These are phyloP conservation scores for Actinemys pallida DNA, from an alignment of 2,113 vertebrate species.

Conservation along the genomic window DNA sequence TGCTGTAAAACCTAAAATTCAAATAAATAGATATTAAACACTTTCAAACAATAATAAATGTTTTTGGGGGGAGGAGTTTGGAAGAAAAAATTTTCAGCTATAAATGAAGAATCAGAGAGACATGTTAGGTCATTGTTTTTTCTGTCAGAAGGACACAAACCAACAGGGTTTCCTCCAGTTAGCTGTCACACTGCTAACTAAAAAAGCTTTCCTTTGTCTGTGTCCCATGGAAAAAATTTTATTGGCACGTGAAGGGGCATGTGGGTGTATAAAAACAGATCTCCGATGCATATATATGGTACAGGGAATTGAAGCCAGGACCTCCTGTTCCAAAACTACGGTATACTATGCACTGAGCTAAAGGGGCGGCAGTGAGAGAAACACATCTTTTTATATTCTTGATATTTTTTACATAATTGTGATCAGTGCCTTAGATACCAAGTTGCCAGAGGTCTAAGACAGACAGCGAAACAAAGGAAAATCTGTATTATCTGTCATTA, in stretches of 20 bases:
- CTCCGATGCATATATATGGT: not conserved
- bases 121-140: not conserved
- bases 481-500: not conserved
- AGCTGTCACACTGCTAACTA: not conserved
- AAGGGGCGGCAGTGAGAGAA: not conserved
- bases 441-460: rapidly evolving
- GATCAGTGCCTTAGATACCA: not conserved
- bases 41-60: slow-evolving; percentile 4
- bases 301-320: not conserved
- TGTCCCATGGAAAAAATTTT: not conserved
- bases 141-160: not conserved
- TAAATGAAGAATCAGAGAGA: not conserved
- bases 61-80: not conserved
- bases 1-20: slow-evolving; percentile 12
- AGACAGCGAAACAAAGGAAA: not conserved
- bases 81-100: not conserved
- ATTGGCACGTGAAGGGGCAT: not conserved
- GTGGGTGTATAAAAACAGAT: not conserved
- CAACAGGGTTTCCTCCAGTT: not conserved
- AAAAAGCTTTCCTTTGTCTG: not conserved
- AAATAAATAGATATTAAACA: not conserved
- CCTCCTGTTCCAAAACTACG: not conserved
- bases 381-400: not conserved
- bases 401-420: not conserved
- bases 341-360: not conserved